Base-by-base conservation (phyloP, 2,797 vertebrate genomes). In the Typhlichthys subterraneus region DNA sequence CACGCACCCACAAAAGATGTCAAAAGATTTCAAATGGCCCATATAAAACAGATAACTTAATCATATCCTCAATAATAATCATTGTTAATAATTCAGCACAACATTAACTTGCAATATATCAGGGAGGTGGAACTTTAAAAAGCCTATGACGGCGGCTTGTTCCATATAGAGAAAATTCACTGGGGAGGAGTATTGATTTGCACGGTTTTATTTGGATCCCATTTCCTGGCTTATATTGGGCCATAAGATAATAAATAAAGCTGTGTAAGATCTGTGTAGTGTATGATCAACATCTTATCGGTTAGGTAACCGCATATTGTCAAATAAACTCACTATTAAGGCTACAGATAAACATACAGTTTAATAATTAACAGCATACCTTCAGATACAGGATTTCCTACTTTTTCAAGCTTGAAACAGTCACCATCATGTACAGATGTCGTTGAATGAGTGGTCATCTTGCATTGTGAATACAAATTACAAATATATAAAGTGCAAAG, bases 381-480 rank as follows among this genome's bases (percentile, higher is more conserved):
- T 51, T 72, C 69, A 57, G 42, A 59, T 11, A 47, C 56, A 56
- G 45, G 45, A 42, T 50, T 62, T 59, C 46, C 53, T 33, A 33
- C 57, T 5, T 63, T 62, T 45, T 66, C 53, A 2, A 61, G 67
- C 56, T 72, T 63, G 2, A 70, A n/a, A 29, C 45, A 51, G 7
- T 70, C 69, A 45, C 51, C 57, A 51, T 72, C 19, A 17, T 53
- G 56, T 31, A 12, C 54, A 67, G 73, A 67, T 45, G 46, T 63
- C 45, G 61, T 53, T 50, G 57, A 38, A 53, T 69, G 72, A 65
- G 75, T 58, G 51, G 75, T 76, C 81, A 81, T 82, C 77, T 79
- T 53, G 49, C 8, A 69, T 38, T 46, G 45, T 50, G 60, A 5
- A 61, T 33, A 59, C 11, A 42, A 29, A 29, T 29, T 29, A 29